Evolutionary conservation across 1,140 invertebrate species (phyloP).

Genomic region (Dendroctonus valens): DNA sequence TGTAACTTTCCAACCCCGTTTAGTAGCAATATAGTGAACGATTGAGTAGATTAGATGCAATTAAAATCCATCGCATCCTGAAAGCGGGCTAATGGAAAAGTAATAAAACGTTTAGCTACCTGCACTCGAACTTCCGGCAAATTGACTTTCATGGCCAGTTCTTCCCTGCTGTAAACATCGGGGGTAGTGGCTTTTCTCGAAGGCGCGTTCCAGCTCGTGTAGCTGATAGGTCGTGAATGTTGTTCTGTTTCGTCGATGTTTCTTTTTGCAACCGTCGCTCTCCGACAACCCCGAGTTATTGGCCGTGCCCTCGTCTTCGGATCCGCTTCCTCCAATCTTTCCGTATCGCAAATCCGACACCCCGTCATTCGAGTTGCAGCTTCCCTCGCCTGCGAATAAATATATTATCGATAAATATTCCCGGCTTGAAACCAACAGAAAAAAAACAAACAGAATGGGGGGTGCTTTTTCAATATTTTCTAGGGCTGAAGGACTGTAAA

Average conservation of each 20-base stretch:
- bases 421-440: slow-evolving; percentile 2
- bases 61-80: not conserved
- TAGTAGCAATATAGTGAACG: no score
- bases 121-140: slow-evolving; percentile 95
- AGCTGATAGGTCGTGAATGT: slow-evolving; percentile 99
- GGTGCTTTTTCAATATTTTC: not conserved
- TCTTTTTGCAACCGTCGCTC: slow-evolving; percentile 70
- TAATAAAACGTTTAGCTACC: slow-evolving; percentile 57
- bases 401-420: slow-evolving; percentile 25
- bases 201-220: slow-evolving; percentile 94
- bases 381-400: slow-evolving; percentile 55
- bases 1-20: no score
- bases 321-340: slow-evolving; percentile 46
- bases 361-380: slow-evolving; percentile 60
- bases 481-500: no score
- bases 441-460: not conserved
- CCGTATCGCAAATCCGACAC: slow-evolving; percentile 49
- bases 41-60: slow-evolving; percentile 1
- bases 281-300: slow-evolving; percentile 32
- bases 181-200: slow-evolving; percentile 98
- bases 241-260: slow-evolving; percentile 92
- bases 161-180: slow-evolving; percentile 92
- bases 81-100: not conserved
- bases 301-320: slow-evolving; percentile 45
- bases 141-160: slow-evolving; percentile 95